A percentile compares a stretch with the other conserved stretches of the same genome.
phyloP scores from a whole-genome alignment of 2,888 invertebrate species.

The Mimachlamys varia region DNA sequence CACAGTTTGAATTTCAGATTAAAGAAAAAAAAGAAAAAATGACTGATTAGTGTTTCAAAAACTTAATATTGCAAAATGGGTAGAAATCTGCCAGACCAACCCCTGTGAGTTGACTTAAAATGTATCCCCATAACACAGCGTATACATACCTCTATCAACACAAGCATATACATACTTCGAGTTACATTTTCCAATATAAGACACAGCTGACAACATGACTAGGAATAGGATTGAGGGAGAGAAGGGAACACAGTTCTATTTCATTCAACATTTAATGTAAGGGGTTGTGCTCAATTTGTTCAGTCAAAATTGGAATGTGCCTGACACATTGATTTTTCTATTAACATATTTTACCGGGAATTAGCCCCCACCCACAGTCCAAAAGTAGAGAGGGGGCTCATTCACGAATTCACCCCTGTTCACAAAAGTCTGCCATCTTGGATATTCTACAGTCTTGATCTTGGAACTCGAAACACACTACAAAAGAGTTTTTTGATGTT shows the following conservation, averaged over 20 bases:
- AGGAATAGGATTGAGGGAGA: neutral
- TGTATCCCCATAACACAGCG: neutral
- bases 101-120: neutral
- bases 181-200: neutral
- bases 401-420: too few relatives aligned
- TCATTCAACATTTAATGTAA: neutral
- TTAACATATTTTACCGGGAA: too few relatives aligned
- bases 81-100: neutral
- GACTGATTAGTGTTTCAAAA: neutral
- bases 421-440: too few relatives aligned
- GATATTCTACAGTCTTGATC: too few relatives aligned
- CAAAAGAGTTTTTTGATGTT: too few relatives aligned
- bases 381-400: too few relatives aligned
- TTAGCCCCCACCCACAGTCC: too few relatives aligned
- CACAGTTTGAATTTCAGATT: too few relatives aligned
- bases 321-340: neutral
- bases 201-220: neutral
- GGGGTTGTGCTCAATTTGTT: neutral
- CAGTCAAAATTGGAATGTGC: neutral
- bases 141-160: neutral
- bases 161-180: neutral
- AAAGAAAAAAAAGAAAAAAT: neutral
- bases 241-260: slow-evolving; percentile 18
- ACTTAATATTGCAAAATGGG: neutral
- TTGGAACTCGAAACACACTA: too few relatives aligned